A percentile compares a stretch with the other conserved stretches of the same genome.
Conservation (phyloP, 2,797 vertebrate genomes). For the Apogon talboti region DNA sequence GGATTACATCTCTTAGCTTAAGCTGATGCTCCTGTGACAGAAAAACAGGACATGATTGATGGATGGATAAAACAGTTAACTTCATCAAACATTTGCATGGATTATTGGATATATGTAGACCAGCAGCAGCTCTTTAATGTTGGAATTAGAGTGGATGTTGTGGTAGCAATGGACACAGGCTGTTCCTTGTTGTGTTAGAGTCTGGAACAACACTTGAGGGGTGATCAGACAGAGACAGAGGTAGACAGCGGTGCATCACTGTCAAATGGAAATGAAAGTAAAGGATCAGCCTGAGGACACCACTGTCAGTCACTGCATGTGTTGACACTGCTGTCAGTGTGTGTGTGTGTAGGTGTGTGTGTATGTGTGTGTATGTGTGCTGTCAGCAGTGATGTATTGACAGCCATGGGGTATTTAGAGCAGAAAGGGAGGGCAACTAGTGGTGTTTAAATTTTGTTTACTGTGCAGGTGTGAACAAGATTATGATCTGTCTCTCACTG, state of each 20-base stretch:
- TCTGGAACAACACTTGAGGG: neutral
- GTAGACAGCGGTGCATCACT: constrained; percentile 7
- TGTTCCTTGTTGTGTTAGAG: constrained; percentile 2
- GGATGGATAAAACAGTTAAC: too few species aligned
- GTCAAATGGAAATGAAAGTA: constrained; percentile 41
- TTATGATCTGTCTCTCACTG: neutral
- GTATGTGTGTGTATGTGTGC: constrained; percentile 18
- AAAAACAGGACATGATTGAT: too few species aligned
- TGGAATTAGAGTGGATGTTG: neutral
- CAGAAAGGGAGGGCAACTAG: constrained; percentile 13
- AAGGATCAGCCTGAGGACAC: constrained; percentile 35
- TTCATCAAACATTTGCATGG: too few species aligned
- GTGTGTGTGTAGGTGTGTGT: constrained; percentile 20
- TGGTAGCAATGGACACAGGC: neutral
- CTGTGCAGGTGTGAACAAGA: neutral
- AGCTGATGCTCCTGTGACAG: too few species aligned
- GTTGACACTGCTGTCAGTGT: too few species aligned
- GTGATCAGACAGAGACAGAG: neutral
- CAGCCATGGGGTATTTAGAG: constrained; percentile 27
- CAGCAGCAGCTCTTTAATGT: too few species aligned
- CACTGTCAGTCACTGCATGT: constrained; percentile 28
- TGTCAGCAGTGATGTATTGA: constrained; percentile 42
- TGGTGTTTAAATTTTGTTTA: neutral
- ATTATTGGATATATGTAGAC: too few species aligned
- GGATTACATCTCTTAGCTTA: too few species aligned